Evolutionary conservation across 2,797 vertebrate genomes (phyloP), one percentile per base, ranked within the genome.

Genomic region (Chaenodraco wilsoni): DNA sequence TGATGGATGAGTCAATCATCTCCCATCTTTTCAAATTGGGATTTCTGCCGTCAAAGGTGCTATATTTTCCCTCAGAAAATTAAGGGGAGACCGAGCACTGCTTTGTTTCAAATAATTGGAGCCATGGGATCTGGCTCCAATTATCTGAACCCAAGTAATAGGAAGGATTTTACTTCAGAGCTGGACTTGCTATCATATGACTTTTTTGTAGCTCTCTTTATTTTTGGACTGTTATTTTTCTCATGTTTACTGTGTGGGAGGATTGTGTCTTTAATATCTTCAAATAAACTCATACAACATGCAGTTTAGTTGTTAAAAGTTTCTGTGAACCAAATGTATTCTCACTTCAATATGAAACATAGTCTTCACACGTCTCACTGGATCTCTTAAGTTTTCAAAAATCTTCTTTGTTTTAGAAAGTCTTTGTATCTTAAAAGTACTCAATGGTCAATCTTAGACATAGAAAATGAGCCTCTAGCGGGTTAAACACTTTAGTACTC

Each of bases 101-200:
- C 66, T 84, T 63, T 66, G 65, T 69, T 80, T 83, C 48, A 41
- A 43, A 85, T 89, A 89, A 91, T 79, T 89, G 75, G 81, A 85
- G 83, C 79, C 65, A 57, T 44, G 85, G 78, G 76, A 80, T 33
- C 52, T 12, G 31, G 40, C 60, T 63, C 46, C 62, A 80, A 71
- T 76, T 73, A 77, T 46, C 40, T 21, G 33, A 55, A 59, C 62
- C 41, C 41, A 27, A 84, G 61, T 61, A 69, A 80, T 69, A 27
- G 62, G 60, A 60, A 74, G 71, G 60, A 85, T 73, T 66, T 66
- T 70, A 83, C 81, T 84, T 69, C 54, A 74, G 13, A n/a, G 23
- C 15, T n/a, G 46, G 71, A 75, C 70, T 65, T 74, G 69, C 49
- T 51, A 54, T 10, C 55, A 16, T 46, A n/a, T 60, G 58, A 70